phyloP scores from a whole-genome alignment of 2,888 invertebrate species.

The Morinoia aosen region DNA sequence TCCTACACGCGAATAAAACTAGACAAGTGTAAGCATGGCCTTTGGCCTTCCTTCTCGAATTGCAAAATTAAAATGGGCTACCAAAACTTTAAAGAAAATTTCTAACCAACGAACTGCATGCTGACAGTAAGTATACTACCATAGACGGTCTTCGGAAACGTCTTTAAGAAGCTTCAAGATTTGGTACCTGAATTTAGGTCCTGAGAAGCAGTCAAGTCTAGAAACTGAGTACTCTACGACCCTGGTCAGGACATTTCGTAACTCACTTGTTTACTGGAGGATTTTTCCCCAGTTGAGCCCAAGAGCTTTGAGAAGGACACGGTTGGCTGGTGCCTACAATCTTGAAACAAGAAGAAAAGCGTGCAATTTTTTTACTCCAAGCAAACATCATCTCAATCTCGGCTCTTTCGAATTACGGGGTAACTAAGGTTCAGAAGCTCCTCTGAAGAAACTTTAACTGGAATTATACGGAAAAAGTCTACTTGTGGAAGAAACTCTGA shows the following conservation, averaged over 20 bases:
- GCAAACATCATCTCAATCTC: neutral
- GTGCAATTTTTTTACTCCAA: neutral
- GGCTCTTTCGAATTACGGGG: neutral
- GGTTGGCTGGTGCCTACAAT: neutral
- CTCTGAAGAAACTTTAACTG: too few species aligned
- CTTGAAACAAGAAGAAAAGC: neutral
- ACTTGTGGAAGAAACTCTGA: neutral
- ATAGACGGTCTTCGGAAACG: neutral
- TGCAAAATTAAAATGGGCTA: neutral
- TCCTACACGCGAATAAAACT: neutral
- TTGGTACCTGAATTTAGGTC: neutral
- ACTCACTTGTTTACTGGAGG: neutral
- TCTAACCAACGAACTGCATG: neutral
- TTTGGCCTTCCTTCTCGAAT: too few species aligned
- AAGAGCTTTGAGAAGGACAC: neutral
- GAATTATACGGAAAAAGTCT: neutral
- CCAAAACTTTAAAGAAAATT: neutral
- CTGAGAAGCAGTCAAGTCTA: neutral
- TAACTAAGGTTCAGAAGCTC: neutral
- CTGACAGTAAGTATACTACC: neutral
- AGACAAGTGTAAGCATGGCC: too few species aligned
- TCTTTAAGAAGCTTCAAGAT: neutral
- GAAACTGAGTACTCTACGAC: neutral
- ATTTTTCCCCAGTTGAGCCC: neutral
- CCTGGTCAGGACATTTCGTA: neutral